A percentile compares a stretch with the other conserved stretches of the same genome.
These are phyloP conservation scores for Charanyca ferruginea DNA, from an alignment of 2,888 invertebrate species.

Conservation along the genomic window DNA sequence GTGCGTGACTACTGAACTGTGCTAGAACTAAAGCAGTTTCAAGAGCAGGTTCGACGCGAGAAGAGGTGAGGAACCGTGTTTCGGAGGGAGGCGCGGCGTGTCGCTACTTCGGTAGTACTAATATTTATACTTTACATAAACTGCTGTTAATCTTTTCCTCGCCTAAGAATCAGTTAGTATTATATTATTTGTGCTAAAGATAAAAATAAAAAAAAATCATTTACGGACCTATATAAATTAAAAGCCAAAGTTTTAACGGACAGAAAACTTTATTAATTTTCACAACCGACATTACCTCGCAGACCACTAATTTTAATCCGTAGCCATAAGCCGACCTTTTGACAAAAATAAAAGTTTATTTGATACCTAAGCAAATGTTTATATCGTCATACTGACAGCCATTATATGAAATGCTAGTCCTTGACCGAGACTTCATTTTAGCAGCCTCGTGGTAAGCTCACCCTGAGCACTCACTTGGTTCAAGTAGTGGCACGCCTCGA, in stretches of 20 bases:
- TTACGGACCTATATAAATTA: conserved; percentile 7
- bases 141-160: not conserved
- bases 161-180: not conserved
- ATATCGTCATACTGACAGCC: not conserved
- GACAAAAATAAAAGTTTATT: conserved; percentile 23
- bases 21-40: too few species aligned
- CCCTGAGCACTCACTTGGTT: too few species aligned
- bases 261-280: conserved; percentile 43
- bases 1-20: too few species aligned
- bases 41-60: too few species aligned
- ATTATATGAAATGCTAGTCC: not conserved
- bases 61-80: too few species aligned
- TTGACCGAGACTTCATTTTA: not conserved
- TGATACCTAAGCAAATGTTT: conserved; percentile 10
- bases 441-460: too few species aligned
- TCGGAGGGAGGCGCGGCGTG: too few species aligned
- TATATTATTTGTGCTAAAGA: not conserved
- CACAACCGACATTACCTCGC: conserved; percentile 27
- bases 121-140: too few species aligned
- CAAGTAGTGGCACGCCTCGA: too few species aligned
- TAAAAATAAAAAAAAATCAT: conserved; percentile 23
- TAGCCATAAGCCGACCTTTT: conserved; percentile 20
- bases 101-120: too few species aligned
- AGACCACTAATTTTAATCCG: conserved; percentile 39
- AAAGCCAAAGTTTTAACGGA: conserved; percentile 15